Base-by-base conservation (phyloP, 1,140 invertebrate genomes). In the Drosophila eugracilis region DNA sequence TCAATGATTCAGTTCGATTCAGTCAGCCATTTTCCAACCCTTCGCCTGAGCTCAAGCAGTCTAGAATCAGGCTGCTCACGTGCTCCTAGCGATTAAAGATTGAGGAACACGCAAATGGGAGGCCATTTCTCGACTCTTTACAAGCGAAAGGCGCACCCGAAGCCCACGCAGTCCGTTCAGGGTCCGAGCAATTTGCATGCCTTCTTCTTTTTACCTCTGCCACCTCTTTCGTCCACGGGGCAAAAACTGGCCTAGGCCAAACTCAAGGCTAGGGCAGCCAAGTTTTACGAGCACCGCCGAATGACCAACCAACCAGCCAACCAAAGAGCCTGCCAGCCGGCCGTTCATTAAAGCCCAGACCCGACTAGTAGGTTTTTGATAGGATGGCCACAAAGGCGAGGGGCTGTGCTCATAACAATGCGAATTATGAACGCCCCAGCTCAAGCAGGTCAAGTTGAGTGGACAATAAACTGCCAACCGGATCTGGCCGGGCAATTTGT, bases 381-480 rank as follows among this genome's bases (percentile, higher is more conserved):
- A 76, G 49, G 57, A 39, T 45, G 66, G 42, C 55, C 53, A 59
- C 54, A 53, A 15, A 41, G 50, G 7, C 36, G 36, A 24, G 37
- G 39, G 52, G 24, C 3, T 7, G 32, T 17, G 53, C 36, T 48
- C 48, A 60, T 57, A 78, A 83, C 79, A 83, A 84, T 85, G 66
- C 52, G 76, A 71, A 76, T 85, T 85, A 85, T 85, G 80, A 85
- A 72, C 74, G 76, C 41, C 74, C 37, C 54, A 37, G 59, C 73
- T 55, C 60, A 50, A 52, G 63, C 63, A 63, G 81, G 81, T 86
- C 77, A 88, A 88, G 83, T 78, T 86, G 81, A 62, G 54, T 70
- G 80, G 67, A 86, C 80, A 86, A 85, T 85, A 85, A 85, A 86
- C 81, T 73, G 59, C 65, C 66, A 69, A 41, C 41, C 78, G 52